A percentile compares a stretch with the other conserved stretches of the same genome.
Conservation (phyloP, 2,888 invertebrate genomes). For the Rosalia funebris region DNA sequence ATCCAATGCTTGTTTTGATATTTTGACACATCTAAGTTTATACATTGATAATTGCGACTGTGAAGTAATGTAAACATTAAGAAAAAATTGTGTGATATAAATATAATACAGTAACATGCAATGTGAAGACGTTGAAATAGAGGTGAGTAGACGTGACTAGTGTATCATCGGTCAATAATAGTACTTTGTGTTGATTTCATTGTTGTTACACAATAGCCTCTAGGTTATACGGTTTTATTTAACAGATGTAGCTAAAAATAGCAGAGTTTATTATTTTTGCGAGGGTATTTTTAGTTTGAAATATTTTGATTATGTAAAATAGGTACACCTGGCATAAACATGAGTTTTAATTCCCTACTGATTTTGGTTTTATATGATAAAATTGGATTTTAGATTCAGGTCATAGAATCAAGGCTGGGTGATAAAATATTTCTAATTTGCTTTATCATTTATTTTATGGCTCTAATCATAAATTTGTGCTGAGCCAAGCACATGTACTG, state of each 20-base stretch:
- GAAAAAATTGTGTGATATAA: conserved; percentile 1
- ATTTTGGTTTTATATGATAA: too few relatives aligned
- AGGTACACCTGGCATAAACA: too few relatives aligned
- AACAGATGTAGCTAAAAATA: conserved; percentile 22
- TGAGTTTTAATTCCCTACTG: too few relatives aligned
- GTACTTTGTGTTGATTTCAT: neutral
- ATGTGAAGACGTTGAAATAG: conserved; percentile 11
- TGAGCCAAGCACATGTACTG: too few relatives aligned
- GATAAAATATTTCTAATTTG: neutral
- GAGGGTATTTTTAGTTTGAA: conserved; percentile 15
- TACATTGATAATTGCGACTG: neutral
- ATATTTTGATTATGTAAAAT: conserved; percentile 14
- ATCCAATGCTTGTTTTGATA: conserved; percentile 19
- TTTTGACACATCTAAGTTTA: conserved; percentile 16
- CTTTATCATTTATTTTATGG: too few relatives aligned
- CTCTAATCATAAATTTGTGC: too few relatives aligned
- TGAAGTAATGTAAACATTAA: conserved; percentile 13
- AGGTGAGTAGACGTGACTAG: neutral
- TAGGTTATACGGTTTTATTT: conserved; percentile 11
- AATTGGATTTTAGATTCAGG: too few relatives aligned
- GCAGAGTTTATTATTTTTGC: conserved; percentile 8
- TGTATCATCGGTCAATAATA: neutral
- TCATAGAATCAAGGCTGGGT: neutral
- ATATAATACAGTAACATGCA: conserved; percentile 10
- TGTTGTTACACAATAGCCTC: conserved; percentile 8